phyloP scores from a whole-genome alignment of 2,113 vertebrate genomes.

The Phrynosoma blainvillii region DNA sequence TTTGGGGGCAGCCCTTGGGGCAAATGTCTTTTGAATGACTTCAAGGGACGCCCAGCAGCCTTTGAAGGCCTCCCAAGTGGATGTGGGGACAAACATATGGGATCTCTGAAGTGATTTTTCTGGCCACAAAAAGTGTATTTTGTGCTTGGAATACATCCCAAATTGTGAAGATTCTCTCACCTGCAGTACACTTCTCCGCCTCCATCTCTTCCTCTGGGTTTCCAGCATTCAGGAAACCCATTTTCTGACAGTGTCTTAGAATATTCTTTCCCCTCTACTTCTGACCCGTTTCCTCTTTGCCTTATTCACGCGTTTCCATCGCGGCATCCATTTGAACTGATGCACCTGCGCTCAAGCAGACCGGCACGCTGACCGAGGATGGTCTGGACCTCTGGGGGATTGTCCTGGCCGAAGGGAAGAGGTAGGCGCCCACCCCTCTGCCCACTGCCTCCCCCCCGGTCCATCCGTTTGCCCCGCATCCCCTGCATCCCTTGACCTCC shows the following conservation, averaged over 20 bases:
- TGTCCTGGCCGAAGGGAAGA: constrained; percentile 69
- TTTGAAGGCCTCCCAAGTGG: neutral
- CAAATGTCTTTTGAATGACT: neutral
- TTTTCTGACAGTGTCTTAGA: too few species aligned
- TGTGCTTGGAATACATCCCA: too few species aligned
- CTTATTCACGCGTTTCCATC: neutral
- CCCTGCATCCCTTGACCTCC: neutral
- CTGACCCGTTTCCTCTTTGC: too few species aligned
- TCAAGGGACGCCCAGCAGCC: neutral
- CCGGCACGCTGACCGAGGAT: constrained; percentile 83
- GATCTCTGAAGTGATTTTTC: too few species aligned
- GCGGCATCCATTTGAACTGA: neutral
- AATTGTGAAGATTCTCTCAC: too few species aligned
- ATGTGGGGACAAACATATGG: too few species aligned
- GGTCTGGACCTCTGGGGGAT: constrained; percentile 82
- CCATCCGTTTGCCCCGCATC: neutral
- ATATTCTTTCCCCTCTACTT: too few species aligned
- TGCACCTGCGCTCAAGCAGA: constrained; percentile 58
- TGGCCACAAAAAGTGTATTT: too few species aligned
- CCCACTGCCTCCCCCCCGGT: too few species aligned
- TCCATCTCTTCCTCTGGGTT: too few species aligned
- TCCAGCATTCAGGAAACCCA: too few species aligned
- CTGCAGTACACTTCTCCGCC: too few species aligned
- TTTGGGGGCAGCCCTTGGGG: neutral
- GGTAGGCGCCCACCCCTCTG: constrained; percentile 56